phyloP scores from a whole-genome alignment of 2,888 invertebrate species.

The Apeira syringaria region DNA sequence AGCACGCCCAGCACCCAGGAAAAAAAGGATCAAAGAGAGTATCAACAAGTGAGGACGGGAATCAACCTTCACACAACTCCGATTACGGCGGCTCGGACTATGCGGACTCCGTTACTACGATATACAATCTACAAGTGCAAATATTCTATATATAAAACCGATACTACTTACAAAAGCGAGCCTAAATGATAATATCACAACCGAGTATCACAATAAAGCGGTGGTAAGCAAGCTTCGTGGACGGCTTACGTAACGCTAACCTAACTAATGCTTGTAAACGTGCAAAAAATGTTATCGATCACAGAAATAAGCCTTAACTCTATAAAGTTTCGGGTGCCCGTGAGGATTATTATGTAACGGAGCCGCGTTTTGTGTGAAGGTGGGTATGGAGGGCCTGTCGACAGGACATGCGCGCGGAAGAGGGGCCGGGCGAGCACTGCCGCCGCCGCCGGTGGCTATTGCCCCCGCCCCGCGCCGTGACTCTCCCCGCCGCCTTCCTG shows the following conservation, averaged over 20 bases:
- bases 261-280: constrained; percentile 72
- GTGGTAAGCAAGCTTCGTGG: constrained; percentile 82
- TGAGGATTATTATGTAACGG: constrained; percentile 73
- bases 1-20: constrained; percentile 37
- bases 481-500: constrained; percentile 26
- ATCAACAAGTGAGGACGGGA: constrained; percentile 52
- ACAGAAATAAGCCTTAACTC: constrained; percentile 81
- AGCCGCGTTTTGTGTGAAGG: constrained; percentile 64
- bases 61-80: constrained; percentile 44
- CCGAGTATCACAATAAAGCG: constrained; percentile 80
- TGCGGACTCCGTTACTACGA: constrained; percentile 48
- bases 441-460: constrained; percentile 44
- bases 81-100: constrained; percentile 49
- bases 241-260: constrained; percentile 79
- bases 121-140: constrained; percentile 9
- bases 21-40: constrained; percentile 41
- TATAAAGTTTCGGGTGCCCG: constrained; percentile 62
- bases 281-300: constrained; percentile 77
- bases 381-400: constrained; percentile 55
- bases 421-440: constrained; percentile 76
- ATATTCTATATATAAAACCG: constrained; percentile 23
- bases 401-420: constrained; percentile 71
- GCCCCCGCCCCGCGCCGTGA: constrained; percentile 35
- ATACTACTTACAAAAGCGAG: constrained; percentile 76
- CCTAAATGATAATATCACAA: constrained; percentile 77